Evolutionary conservation across 2,113 vertebrate genomes (phyloP), one percentile per base, ranked within the genome.

Genomic region (Channa maculata): DNA sequence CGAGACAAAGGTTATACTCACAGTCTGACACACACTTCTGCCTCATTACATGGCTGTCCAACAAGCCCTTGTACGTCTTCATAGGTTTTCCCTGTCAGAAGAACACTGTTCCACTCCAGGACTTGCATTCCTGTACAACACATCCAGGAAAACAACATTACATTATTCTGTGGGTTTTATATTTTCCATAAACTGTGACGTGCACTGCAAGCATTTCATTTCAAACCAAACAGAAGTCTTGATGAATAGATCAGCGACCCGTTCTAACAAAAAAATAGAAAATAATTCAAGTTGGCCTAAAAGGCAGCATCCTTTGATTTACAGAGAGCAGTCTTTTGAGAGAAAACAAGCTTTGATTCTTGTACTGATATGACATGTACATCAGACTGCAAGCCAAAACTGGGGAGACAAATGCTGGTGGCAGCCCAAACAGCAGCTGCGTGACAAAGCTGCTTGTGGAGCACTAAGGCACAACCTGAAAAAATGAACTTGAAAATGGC

Each of bases 11-110:
- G 12, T 94, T 92, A 91, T 93, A 98, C 98, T 98, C 94, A 99
- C 98, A 99, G 96, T 95, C 98, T 96, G 95, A 99, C 95, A 93
- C 97, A 99, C 92, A 99, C 94, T 92, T 99, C 98, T 86, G 97
- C 97, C 92, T 99, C 98, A 89, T 94, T 95, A 93, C 95, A 97
- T 72, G 94, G 96, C 71, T 96, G 97, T 82, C 92, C 93, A 66
- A 98, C 95, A 54, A 98, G 96, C 80, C 88, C 97, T 80, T 99
- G 97, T 2, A 99, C 98, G 87, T 99, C 98, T 92, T 99, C 98
- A 1, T 99, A 99, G 12, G 97, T 99, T 92, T 96, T 99, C 71
- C 95, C 96, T 8, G 95, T 96, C 91, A 99, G 93, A 66, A 94
- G 91, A 75, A 97, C 91, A 43, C 96, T 95, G 71, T 98, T 98